Conservation (phyloP, 92 coral and sea anemone species). For the Phenganax stokvisi region DNA sequence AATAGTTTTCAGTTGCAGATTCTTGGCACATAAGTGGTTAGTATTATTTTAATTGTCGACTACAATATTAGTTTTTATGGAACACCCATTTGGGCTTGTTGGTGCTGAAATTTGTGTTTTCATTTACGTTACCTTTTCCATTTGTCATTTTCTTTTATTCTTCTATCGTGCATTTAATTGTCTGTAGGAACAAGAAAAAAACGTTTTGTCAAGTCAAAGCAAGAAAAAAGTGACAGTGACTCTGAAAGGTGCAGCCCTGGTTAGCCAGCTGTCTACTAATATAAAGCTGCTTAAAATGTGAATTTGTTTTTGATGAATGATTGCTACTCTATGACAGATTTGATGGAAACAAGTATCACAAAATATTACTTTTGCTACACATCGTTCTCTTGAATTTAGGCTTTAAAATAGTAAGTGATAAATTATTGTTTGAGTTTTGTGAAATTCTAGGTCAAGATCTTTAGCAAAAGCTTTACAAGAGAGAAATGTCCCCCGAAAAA, state of each 20-base stretch:
- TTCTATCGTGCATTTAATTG: not conserved
- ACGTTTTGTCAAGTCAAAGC: conserved; percentile 3
- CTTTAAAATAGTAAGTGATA: not conserved
- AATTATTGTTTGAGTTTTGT: not conserved
- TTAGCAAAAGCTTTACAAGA: conserved; percentile 72
- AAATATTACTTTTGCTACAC: not conserved
- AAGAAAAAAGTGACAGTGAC: conserved; percentile 26
- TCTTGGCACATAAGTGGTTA: no score
- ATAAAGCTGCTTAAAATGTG: no score
- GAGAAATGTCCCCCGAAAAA: conserved; percentile 78
- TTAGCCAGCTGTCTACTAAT: not conserved
- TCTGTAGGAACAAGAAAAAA: conserved; percentile 19
- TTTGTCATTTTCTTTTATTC: no score
- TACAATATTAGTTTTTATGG: no score
- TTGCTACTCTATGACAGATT: no score
- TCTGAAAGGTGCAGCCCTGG: not conserved
- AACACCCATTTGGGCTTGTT: no score
- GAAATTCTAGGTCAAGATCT: conserved; percentile 58
- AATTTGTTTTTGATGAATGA: no score
- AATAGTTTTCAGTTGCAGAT: no score
- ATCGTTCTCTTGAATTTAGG: not conserved
- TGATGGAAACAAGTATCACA: not conserved
- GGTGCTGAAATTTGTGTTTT: no score
- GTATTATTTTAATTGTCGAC: no score
- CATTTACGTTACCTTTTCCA: no score